Evolutionary conservation across 2,113 vertebrate species (phyloP).

Genomic region (Lophochroa leadbeateri): DNA sequence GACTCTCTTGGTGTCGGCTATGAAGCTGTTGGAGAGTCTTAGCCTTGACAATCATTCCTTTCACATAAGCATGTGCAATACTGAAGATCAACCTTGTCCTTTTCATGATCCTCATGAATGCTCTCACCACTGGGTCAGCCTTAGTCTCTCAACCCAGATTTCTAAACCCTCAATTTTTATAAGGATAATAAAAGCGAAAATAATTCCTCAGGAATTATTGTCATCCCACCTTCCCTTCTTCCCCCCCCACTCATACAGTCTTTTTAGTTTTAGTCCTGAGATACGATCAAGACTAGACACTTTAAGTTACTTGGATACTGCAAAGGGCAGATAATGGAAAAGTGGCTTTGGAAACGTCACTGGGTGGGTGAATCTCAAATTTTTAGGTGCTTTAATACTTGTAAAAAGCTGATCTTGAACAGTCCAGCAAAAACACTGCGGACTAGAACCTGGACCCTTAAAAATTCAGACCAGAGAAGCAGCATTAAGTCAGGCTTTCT

Average conservation of each 20-base stretch:
- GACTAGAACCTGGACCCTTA: neutral
- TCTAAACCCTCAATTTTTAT: neutral
- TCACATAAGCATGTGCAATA: neutral
- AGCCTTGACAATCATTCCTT: neutral
- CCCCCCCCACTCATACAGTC: fast-evolving
- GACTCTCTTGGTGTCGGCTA: neutral
- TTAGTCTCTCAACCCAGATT: neutral
- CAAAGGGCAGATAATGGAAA: neutral
- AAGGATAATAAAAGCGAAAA: neutral
- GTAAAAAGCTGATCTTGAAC: neutral
- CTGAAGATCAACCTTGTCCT: neutral
- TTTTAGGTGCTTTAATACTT: neutral
- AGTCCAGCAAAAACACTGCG: neutral
- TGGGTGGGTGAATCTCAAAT: neutral
- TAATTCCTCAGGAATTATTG: neutral
- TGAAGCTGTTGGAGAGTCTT: neutral
- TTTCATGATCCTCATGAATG: neutral
- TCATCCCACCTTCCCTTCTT: neutral
- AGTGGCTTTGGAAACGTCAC: neutral
- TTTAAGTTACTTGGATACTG: neutral
- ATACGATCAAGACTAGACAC: neutral
- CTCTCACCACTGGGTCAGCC: neutral
- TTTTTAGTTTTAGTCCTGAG: neutral
- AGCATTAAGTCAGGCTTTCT: neutral
- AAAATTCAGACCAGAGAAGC: neutral